A percentile compares a stretch with the other conserved stretches of the same genome.
Conservation (phyloP, 2,113 vertebrate species). For the Macrotus californicus region DNA sequence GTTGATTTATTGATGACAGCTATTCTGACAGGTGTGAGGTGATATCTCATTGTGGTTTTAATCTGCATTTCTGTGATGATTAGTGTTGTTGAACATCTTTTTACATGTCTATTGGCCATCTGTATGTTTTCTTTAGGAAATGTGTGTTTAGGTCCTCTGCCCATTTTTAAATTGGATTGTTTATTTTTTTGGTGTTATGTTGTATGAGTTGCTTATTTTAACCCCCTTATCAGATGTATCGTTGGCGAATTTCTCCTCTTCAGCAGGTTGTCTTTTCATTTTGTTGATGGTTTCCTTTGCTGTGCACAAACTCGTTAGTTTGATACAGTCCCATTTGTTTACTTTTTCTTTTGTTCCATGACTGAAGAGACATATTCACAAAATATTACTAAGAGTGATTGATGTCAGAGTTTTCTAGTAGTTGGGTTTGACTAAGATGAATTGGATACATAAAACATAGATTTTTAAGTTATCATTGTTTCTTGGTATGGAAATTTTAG, state of each 20-base stretch:
- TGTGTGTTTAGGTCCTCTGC: background rate
- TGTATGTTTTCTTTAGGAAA: background rate
- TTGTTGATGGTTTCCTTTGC: background rate
- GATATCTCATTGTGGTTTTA: background rate
- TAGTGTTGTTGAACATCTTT: background rate
- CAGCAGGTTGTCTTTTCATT: background rate
- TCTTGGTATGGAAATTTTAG: constrained; percentile 1
- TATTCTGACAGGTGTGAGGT: background rate
- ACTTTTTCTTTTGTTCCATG: background rate
- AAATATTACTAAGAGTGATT: background rate
- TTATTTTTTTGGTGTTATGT: background rate
- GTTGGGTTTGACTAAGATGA: constrained; percentile 22
- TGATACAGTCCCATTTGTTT: background rate
- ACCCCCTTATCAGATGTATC: background rate
- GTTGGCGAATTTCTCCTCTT: background rate
- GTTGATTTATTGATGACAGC: background rate
- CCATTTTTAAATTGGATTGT: background rate
- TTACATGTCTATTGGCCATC: background rate
- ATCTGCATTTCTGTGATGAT: background rate
- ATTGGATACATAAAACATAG: background rate
- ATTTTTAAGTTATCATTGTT: background rate
- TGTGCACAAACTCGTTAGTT: background rate
- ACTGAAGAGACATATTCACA: background rate
- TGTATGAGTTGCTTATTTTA: background rate
- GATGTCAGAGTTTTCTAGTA: background rate